Conservation (phyloP, 2,113 vertebrate genomes). For the Casuarius casuarius region DNA sequence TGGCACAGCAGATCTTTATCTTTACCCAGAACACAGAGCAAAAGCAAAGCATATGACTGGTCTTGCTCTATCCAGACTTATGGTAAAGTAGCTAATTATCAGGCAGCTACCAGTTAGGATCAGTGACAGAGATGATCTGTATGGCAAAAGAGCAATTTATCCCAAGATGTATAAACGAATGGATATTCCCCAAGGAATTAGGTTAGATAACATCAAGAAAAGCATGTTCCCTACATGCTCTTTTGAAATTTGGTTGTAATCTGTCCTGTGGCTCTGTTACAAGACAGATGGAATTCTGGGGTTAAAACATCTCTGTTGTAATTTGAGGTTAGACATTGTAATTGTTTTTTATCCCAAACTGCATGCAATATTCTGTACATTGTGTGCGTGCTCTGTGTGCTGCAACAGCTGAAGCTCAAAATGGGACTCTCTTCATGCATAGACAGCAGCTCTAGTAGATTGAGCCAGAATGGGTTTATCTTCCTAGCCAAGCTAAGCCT, state of each 20-base stretch:
- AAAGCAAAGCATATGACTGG: not conserved
- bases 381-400: not conserved
- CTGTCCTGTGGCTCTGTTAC: not conserved
- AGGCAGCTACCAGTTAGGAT: not conserved
- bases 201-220: not conserved
- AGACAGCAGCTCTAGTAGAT: not conserved
- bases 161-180: not conserved
- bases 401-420: not conserved
- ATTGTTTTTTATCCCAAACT: not conserved
- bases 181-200: not conserved
- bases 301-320: not conserved
- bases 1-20: not conserved
- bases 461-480: not conserved
- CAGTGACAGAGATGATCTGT: not conserved
- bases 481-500: not conserved
- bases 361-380: not conserved
- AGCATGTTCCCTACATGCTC: not conserved
- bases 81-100: not conserved
- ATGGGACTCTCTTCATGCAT: not conserved
- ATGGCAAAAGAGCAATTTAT: not conserved
- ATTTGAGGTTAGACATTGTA: not conserved
- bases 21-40: not conserved
- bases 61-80: not conserved
- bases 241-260: not conserved
- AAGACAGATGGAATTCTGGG: not conserved